Evolutionary conservation across 2,113 vertebrate species (phyloP), one percentile per base, ranked within the genome.

Genomic region (Egretta garzetta): DNA sequence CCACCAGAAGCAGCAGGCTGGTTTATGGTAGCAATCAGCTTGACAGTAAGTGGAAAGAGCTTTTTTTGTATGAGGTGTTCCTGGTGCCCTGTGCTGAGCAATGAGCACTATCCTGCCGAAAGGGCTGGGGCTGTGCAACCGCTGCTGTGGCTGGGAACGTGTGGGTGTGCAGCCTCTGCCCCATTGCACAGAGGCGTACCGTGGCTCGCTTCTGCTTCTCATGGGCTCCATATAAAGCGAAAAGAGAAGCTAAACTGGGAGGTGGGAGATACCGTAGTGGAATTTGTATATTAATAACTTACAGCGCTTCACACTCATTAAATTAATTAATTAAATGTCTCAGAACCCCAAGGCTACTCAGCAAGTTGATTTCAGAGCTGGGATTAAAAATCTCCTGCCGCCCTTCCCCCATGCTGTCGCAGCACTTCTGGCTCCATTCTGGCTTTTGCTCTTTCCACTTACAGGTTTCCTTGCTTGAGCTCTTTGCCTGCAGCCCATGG

Each of bases 321-420:
- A 88, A 96, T 76, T 90, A 94, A 96, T 97, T 91, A 83, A 96
- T 94, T 95, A 87, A 91, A 93, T 91, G 49, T 18, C n/a, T 82
- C 18, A 20, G 66, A 95, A 59, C 80, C 95, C 80, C 37, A 91
- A 64, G 91, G 94, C 84, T 95, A 58, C 86, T 64, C 53, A 91
- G 70, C 53, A 96, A 84, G 91, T 93, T 93, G 88, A 91, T 95
- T 95, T 95, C 88, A 80, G 74, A 87, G 41, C 75, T 92, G 60
- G 82, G 90, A 90, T 95, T 96, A 79, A 94, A 87, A 88, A 58
- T 92, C 86, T 94, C 27, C 67, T 80, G 79, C 74, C 3, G 19
- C 28, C 62, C 85, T 94, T 91, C 59, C 85, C 58, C 82, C 20
- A 2, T 50, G 53, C 74, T 90, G 49, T 33, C 49, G 22, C 43